Evolutionary conservation across 1,140 invertebrate species (phyloP), one percentile per base, ranked within the genome.

Genomic region (Camponotus pennsylvanicus): DNA sequence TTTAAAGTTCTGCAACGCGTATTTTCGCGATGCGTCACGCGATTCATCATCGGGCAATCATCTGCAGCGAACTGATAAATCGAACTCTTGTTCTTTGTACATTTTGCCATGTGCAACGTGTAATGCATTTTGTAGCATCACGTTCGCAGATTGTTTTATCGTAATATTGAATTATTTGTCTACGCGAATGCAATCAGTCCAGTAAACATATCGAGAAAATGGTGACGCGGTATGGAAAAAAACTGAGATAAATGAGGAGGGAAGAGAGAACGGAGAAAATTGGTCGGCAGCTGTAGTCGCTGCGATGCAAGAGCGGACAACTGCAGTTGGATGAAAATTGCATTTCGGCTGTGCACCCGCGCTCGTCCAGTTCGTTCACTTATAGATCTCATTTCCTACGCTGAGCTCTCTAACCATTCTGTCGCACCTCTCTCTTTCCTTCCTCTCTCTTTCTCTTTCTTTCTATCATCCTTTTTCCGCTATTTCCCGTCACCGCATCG

Each of bases 341-440:
- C 89, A 88, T 92, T 91, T 91, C 84, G 85, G 75, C 83, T 57
- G 61, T 83, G 71, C 66, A 82, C 45, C 61, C 57, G 27, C 73
- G 34, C 71, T 64, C 66, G 79, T 85, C 78, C 88, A 82, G 76
- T 67, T 66, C 80, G 70, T 66, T 87, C 88, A 89, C 85, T 88
- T 69, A 88, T 88, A 90, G 71, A 91, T 92, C 90, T 92, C 88
- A 92, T 92, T 92, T 92, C 86, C 90, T 91, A 89, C 84, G 86
- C 66, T 27, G 73, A 34, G 45, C 52, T 52, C 57, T 18, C 71
- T 63, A 63, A 37, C 87, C 63, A 59, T 89, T 71, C 85, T 42
- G 7, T 67, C n/a, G 64, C 61, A 70, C 37, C 21, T 42, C 61
- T 32, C 34, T 75, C 40, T 85, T 70, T 27, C 11, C n/a, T 42